These are phyloP conservation scores for Sanderia malayensis DNA, from an alignment of 30 jellyfish, hydroid and myxozoan species.

Conservation along the genomic window DNA sequence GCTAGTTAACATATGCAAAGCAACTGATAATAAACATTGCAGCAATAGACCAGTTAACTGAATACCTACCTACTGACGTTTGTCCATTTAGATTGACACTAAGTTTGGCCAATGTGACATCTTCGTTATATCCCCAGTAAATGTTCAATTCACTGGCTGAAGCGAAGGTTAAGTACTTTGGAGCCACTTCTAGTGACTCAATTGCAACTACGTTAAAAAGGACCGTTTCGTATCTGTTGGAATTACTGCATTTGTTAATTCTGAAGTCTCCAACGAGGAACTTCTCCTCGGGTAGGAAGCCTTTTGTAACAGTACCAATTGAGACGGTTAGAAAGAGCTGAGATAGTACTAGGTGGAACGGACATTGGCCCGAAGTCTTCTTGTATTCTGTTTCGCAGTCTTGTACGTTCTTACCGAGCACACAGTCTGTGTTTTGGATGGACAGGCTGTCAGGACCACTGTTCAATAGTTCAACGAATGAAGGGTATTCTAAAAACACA, in stretches of 20 bases:
- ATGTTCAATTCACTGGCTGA: neutral
- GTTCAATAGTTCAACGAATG: neutral
- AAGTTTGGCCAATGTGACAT: slow-evolving; percentile 5
- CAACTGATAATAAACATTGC: neutral
- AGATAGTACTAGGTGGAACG: neutral
- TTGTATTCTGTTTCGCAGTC: neutral
- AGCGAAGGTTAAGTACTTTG: slow-evolving; percentile 32
- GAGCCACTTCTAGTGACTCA: slow-evolving; percentile 36
- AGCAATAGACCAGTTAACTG: neutral
- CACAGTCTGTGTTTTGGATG: slow-evolving; percentile 12
- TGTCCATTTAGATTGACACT: slow-evolving; percentile 29
- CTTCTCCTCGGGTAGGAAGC: slow-evolving; percentile 1
- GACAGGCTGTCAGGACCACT: neutral
- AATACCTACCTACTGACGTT: slow-evolving; percentile 37
- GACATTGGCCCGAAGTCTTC: slow-evolving; percentile 1
- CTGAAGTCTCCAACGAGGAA: neutral
- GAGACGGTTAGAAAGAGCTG: neutral
- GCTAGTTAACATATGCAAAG: neutral
- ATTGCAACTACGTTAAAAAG: slow-evolving; percentile 3
- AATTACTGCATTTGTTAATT: neutral
- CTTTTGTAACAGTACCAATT: neutral
- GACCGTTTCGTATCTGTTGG: slow-evolving; percentile 6
- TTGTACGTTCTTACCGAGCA: neutral
- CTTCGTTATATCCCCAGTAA: slow-evolving; percentile 12
- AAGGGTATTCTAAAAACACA: neutral